Base-by-base conservation (phyloP, 2,888 invertebrate genomes). In the Liopterus haemorrhoidalis region DNA sequence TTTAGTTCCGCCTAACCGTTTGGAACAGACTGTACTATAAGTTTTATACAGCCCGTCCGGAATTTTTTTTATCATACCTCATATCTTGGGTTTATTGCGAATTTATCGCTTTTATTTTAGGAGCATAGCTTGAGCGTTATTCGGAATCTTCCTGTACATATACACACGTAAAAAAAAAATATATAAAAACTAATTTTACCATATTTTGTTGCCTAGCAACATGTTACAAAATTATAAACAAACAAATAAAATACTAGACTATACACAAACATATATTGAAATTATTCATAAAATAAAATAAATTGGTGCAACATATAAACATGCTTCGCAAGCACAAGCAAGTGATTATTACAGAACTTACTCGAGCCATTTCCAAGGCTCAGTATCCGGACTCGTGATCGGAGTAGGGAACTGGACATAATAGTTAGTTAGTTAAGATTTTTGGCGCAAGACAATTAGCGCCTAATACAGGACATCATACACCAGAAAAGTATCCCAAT, bases 311-410 rank as follows among this genome's bases (percentile, higher is more conserved):
- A 56, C n/a, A 54, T 52, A 54, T 52, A 57, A 46, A 49, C 31
- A 56, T 42, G 51, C 51, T 48, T 53, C 54, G 53, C 55, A 59
- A 37, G 49, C 54, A 59, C 55, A 59, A 56, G 57, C 57, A 59
- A 59, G 55, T 54, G 56, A 58, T 50, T 49, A 43, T 49, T 48
- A 54, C 54, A 54, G 58, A 60, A 83, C 82, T 82, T 84, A 85
- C 82, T 81, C 81, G 78, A 87, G 82, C 87, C 87, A 88, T 73
- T 85, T 86, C 86, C 86, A 86, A 69, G 86, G 84, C 79, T 88
- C 87, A 70, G 81, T 82, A 73, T 86, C 88, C 78, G 87, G 86
- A 70, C 83, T 83, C 74, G 84, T 85, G 77, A 82, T 81, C 68
- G 87, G 87, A 77, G 88, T 87, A 67, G 85, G 83, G 74, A 84